Evolutionary conservation across 1,140 invertebrate genomes (phyloP), one percentile per base, ranked within the genome.

Genomic region (Rhynchophorus ferrugineus): DNA sequence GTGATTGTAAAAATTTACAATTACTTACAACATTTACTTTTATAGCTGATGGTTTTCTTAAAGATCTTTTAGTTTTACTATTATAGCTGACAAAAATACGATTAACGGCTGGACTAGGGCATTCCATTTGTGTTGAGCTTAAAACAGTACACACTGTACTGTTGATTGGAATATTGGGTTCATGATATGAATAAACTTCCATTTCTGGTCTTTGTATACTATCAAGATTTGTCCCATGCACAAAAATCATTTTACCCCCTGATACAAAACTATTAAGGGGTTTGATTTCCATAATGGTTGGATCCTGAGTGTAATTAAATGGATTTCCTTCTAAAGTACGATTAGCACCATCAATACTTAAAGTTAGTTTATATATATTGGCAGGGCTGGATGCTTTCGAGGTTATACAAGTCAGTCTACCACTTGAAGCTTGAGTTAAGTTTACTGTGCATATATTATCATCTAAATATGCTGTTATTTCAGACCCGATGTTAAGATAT

Each of bases 401-500:
- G 2, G 91, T 95, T 11, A 88, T 79, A 68, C 93, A 96, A 21
- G 86, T 87, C 29, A 96, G 73, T 61, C 90, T 79, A 17, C 83
- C 85, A 56, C 89, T 92, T n/a, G 90, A 91, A 6, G 88, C 88
- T 69, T 91, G 87, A 0, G 85, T 89, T 49, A 82, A 79, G 67
- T 95, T 91, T 5, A 96, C 89, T 59, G 79, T 73, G 72, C 95
- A 98, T 3, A 87, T 81, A 43, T 92, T 75, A 57, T 93, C 85
- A 71, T 95, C 94, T 6, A 98, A 72, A 68, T 81, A 89, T 0
- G 94, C 91, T 2, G 81, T 81, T 49, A 94, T 87, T 53, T 81
- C 82, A 21, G 89, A 92, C 3, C 96, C 96, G 65, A 97, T 92
- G 67, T 98, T 95, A 38, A 99, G 72, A 72, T 95, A 87, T 57